phyloP scores from a whole-genome alignment of 2,888 invertebrate species.

The Archaeoteleia sp. region DNA sequence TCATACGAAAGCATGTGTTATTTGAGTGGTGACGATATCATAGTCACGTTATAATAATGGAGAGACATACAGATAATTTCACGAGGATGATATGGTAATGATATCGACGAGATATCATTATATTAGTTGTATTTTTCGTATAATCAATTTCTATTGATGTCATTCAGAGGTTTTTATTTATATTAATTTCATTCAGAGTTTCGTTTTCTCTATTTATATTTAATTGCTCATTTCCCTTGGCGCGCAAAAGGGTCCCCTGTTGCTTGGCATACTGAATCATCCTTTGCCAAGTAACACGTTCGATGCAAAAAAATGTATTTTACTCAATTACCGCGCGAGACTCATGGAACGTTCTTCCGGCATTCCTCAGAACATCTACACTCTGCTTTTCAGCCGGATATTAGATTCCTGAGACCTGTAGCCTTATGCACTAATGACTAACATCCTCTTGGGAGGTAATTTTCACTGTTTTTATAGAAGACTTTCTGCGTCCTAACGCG shows the following conservation, averaged over 20 bases:
- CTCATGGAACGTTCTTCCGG: constrained; percentile 37
- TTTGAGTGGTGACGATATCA: no score
- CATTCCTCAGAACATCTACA: constrained; percentile 19
- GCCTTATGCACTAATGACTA: constrained; percentile 55
- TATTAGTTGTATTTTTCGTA: no score
- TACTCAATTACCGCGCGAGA: constrained; percentile 56
- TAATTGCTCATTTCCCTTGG: constrained; percentile 46
- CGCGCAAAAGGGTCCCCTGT: constrained; percentile 15
- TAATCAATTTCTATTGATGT: no score
- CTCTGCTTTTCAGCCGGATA: constrained; percentile 59
- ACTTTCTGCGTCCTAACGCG: no score
- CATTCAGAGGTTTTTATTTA: no score
- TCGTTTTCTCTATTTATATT: constrained; percentile 5
- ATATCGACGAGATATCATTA: no score
- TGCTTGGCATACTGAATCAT: constrained; percentile 19
- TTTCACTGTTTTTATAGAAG: neutral
- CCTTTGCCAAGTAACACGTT: constrained; percentile 20
- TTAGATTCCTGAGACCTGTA: constrained; percentile 60
- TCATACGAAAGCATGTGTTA: no score
- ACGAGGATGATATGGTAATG: no score
- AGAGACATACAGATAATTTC: no score
- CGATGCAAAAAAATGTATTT: constrained; percentile 51
- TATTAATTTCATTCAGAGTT: no score
- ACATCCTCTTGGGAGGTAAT: constrained; percentile 50
- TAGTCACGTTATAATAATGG: no score